phyloP scores from a whole-genome alignment of 2,888 invertebrate genomes.

The Allophyes oxyacanthae region DNA sequence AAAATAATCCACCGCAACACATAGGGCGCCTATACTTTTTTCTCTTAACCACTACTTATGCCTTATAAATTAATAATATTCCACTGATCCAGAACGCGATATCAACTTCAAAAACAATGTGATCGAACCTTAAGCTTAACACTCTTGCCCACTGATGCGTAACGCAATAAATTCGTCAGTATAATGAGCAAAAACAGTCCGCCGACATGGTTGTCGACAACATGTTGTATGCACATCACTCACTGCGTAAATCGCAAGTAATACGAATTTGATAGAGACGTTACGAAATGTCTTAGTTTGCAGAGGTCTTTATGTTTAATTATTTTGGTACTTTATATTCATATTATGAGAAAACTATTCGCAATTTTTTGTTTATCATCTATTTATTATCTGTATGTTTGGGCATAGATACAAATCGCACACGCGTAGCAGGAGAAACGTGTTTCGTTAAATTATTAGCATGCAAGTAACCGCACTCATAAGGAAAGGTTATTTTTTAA shows the following conservation, averaged over 20 bases:
- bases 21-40: no score
- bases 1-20: no score
- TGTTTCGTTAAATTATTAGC: no score
- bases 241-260: constrained; percentile 26
- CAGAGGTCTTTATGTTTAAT: neutral
- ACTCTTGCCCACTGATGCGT: constrained; percentile 30
- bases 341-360: no score
- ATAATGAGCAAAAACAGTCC: constrained; percentile 44
- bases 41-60: no score
- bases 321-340: neutral
- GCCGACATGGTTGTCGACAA: constrained; percentile 40
- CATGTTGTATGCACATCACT: constrained; percentile 29
- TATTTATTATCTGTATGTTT: no score
- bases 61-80: constrained; percentile 22
- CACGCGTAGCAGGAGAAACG: no score
- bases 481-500: no score
- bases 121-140: constrained; percentile 29
- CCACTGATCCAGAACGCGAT: constrained; percentile 33
- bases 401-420: no score
- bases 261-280: constrained; percentile 11
- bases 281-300: constrained; percentile 16
- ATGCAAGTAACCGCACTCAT: no score
- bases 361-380: no score
- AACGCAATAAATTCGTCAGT: constrained; percentile 42
- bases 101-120: constrained; percentile 30